These are phyloP conservation scores for Pterocles gutturalis DNA, from an alignment of 2,113 vertebrate genomes.

Conservation along the genomic window DNA sequence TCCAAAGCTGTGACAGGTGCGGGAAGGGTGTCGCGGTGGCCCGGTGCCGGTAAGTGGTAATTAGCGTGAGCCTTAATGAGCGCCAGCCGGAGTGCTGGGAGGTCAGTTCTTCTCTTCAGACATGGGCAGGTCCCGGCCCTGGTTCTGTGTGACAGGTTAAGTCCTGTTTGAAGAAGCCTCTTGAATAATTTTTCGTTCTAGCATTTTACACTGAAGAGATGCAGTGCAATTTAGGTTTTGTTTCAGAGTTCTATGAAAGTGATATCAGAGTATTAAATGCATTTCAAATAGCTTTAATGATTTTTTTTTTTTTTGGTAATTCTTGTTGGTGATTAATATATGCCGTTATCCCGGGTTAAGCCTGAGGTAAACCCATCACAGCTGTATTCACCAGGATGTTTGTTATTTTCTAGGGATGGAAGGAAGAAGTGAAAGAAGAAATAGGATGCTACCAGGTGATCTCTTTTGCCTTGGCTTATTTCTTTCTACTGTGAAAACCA, in stretches of 20 bases:
- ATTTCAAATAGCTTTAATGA: background rate
- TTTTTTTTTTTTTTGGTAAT: background rate
- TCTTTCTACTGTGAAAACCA: background rate
- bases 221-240: background rate
- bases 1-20: fast-evolving
- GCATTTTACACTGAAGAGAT: background rate
- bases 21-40: background rate
- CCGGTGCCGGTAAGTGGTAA: background rate
- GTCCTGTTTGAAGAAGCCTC: background rate
- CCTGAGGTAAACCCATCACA: too few species aligned
- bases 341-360: too few species aligned
- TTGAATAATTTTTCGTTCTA: background rate
- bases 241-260: background rate
- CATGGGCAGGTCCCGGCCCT: fast-evolving
- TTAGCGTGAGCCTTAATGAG: background rate
- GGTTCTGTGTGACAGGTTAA: background rate
- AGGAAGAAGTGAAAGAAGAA: background rate
- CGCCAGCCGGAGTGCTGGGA: background rate
- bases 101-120: fast-evolving
- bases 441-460: background rate
- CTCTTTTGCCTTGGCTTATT: background rate
- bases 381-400: background rate
- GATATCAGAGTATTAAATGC: fast-evolving
- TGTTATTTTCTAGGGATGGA: background rate
- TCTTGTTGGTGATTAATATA: background rate